Percentiles rank a stretch among this genome's conserved stretches.
Evolutionary conservation across 2,888 invertebrate genomes (phyloP).

Genomic region (Poecilobothrus nobilitatus): DNA sequence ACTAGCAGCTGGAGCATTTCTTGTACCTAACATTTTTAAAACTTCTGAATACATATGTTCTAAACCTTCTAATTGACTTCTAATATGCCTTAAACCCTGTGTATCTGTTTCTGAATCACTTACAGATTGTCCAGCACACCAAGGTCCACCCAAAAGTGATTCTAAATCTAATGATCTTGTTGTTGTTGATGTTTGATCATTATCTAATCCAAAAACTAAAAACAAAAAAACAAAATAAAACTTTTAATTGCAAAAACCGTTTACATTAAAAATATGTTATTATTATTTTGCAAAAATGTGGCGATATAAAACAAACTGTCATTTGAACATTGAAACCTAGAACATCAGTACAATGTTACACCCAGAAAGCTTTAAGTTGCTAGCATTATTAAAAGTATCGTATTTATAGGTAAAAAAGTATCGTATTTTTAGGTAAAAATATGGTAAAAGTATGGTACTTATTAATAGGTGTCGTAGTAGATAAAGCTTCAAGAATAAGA

Average conservation of each 20-base stretch:
- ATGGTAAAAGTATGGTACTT: too few relatives aligned
- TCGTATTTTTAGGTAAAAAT: too few relatives aligned
- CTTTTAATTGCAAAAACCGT: conserved; percentile 8
- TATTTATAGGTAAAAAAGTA: too few relatives aligned
- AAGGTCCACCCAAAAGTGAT: conserved; percentile 63
- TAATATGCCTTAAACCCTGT: conserved; percentile 66
- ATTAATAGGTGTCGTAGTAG: too few relatives aligned
- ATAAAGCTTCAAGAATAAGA: too few relatives aligned
- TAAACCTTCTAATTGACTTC: conserved; percentile 70
- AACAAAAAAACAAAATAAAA: conserved; percentile 22
- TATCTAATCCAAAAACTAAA: conserved; percentile 62
- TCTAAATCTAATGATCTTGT: conserved; percentile 68
- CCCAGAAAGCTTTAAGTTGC: too few relatives aligned
- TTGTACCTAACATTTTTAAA: conserved; percentile 45
- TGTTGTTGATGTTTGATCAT: conserved; percentile 70
- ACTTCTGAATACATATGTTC: conserved; percentile 72
- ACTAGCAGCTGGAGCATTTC: conserved; percentile 26
- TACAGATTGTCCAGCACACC: conserved; percentile 40
- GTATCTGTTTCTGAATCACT: conserved; percentile 70
- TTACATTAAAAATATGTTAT: not conserved
- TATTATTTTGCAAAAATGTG: not conserved
- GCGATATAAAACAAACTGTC: too few relatives aligned
- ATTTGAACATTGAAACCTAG: too few relatives aligned
- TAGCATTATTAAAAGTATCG: too few relatives aligned
- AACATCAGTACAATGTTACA: too few relatives aligned